Conservation (phyloP, 2,888 invertebrate genomes). For the Trachelus troglodyta region DNA sequence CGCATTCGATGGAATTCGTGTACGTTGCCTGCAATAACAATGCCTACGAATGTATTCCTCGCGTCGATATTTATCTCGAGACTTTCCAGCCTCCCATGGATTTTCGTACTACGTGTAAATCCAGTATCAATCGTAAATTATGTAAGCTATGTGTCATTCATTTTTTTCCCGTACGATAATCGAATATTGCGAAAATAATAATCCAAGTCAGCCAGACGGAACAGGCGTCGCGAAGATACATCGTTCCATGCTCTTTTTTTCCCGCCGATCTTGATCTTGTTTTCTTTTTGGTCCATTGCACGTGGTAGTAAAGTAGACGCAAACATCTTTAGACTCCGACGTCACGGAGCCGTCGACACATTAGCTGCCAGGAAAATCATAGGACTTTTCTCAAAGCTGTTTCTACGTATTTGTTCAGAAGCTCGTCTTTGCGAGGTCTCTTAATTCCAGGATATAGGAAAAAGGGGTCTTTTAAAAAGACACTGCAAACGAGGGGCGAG, state of each 20-base stretch:
- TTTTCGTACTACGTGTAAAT: neutral
- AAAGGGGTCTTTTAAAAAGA: neutral
- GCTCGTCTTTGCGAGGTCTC: neutral
- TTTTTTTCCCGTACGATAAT: neutral
- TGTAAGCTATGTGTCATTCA: neutral
- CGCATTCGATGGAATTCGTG: slow-evolving; percentile 4
- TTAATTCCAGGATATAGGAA: neutral
- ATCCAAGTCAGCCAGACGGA: neutral
- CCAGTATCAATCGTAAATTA: neutral
- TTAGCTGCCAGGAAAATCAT: neutral
- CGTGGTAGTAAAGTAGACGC: too few species aligned
- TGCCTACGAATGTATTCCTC: neutral
- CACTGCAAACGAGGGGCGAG: neutral
- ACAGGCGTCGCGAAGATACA: too few species aligned
- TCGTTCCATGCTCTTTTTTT: too few species aligned
- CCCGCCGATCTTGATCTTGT: too few species aligned
- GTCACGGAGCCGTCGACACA: neutral
- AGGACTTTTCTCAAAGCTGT: neutral
- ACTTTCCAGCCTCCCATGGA: neutral
- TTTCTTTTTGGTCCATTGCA: too few species aligned
- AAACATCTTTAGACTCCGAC: neutral
- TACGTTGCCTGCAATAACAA: neutral
- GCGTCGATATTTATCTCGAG: neutral
- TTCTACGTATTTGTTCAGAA: neutral
- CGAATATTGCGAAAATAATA: neutral